Base-by-base conservation (phyloP, 2,888 invertebrate genomes). In the Calameuta filiformis region DNA sequence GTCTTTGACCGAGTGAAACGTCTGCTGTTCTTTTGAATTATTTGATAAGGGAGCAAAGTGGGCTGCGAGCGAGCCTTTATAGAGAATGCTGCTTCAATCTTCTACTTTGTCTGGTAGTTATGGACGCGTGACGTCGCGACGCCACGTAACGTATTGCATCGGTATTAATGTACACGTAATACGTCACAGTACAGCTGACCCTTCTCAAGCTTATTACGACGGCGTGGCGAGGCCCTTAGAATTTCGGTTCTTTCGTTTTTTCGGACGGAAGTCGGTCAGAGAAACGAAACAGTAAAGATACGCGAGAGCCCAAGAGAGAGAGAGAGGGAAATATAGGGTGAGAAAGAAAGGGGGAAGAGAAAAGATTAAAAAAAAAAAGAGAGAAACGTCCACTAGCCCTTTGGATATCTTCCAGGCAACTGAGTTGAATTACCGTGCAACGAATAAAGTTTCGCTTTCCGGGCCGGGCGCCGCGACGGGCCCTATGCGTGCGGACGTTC, bases 341-440 rank as follows among this genome's bases (percentile, higher is more conserved):
- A 77, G 81, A 79, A 80, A 79, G 81, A 80, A 77, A 81, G 81
- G 82, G 82, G 81, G 75, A 79, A 83, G 80, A 79, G 35, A 75
- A 77, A 77, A 33, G 35, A 80, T 71, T n/a, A n/a, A n/a, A 74
- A 37, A 69, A 35, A 73, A 23, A 9, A 35, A 35, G n/a, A 35
- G 35, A 30, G 15, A 74, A 35, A 74, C 34, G 31, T 56, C 56
- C 76, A 81, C 80, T 80, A 80, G 81, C 84, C 83, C 83, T 83
- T 80, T 78, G 80, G 80, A 81, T 80, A 82, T 83, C 84, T 85
- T 84, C 84, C 83, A 82, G 83, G 82, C 82, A 82, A 83, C 83
- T 81, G 82, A 83, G 81, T 82, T 85, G 83, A 85, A 85, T 85
- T 85, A 84, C 82, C 81, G 81, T 83, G 80, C 83, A 85, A 83